These are phyloP conservation scores for Dynastes grantii DNA, from an alignment of 2,888 invertebrate species.

Conservation along the genomic window DNA sequence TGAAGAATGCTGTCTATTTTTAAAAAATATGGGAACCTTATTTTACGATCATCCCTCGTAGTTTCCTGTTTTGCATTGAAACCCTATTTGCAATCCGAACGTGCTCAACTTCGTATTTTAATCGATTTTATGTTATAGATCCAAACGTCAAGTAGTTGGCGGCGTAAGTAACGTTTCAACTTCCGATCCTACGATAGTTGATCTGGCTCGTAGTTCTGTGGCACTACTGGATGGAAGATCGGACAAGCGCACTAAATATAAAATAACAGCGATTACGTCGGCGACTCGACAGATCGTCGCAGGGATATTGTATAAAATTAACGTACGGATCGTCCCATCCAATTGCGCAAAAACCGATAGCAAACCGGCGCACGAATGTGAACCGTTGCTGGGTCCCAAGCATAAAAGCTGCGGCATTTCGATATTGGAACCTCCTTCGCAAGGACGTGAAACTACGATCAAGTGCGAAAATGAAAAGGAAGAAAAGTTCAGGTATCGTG, in stretches of 20 bases:
- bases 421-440: conserved; percentile 75
- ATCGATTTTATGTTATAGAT: too few relatives aligned
- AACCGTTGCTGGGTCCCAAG: conserved; percentile 61
- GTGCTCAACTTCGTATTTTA: too few relatives aligned
- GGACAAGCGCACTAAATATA: conserved; percentile 54
- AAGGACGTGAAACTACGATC: conserved; percentile 69
- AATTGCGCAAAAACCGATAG: conserved; percentile 69
- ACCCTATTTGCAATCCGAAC: too few relatives aligned
- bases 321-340: conserved; percentile 74
- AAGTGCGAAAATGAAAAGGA: conserved; percentile 63
- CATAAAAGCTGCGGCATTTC: conserved; percentile 69
- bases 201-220: conserved; percentile 57
- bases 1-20: too few relatives aligned
- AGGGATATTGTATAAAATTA: conserved; percentile 74
- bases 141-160: conserved; percentile 49
- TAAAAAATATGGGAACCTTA: too few relatives aligned
- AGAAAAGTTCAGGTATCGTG: conserved; percentile 37
- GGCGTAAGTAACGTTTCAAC: conserved; percentile 55
- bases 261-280: conserved; percentile 68
- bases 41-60: too few relatives aligned
- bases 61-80: too few relatives aligned
- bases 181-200: conserved; percentile 57
- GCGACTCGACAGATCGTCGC: conserved; percentile 73
- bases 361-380: conserved; percentile 59
- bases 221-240: conserved; percentile 62